Conservation (phyloP, 2,797 vertebrate genomes). For the Hypotaenidia philippensis region DNA sequence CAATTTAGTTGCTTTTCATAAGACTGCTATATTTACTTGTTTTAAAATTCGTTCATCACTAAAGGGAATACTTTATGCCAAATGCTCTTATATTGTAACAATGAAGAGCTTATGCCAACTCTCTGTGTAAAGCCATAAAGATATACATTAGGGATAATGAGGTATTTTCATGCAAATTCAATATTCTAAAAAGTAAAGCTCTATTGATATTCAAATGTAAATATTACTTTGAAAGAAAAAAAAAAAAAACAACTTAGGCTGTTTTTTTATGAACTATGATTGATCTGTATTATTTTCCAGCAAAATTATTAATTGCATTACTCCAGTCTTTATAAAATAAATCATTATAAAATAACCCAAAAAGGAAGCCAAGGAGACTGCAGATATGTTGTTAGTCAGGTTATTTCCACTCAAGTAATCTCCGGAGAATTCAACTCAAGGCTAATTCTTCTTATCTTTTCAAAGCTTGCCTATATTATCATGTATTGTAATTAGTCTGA, state of each 20-base stretch:
- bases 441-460: neutral
- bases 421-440: neutral
- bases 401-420: neutral
- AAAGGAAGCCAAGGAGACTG: neutral
- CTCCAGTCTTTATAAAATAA: neutral
- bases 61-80: neutral
- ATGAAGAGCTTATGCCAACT: neutral
- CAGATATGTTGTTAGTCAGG: neutral
- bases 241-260: rapidly evolving
- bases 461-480: neutral
- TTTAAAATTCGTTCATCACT: neutral
- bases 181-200: neutral
- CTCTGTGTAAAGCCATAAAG: neutral
- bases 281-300: neutral
- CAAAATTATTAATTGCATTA: neutral
- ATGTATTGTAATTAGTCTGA: neutral
- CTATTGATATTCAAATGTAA: neutral
- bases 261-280: neutral
- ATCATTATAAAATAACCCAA: neutral
- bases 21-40: neutral
- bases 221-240: neutral
- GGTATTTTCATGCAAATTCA: neutral
- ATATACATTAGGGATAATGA: neutral
- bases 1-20: neutral
- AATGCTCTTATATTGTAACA: neutral